These are phyloP conservation scores for Phortica magna DNA, from an alignment of 2,888 invertebrate genomes.

Conservation along the genomic window DNA sequence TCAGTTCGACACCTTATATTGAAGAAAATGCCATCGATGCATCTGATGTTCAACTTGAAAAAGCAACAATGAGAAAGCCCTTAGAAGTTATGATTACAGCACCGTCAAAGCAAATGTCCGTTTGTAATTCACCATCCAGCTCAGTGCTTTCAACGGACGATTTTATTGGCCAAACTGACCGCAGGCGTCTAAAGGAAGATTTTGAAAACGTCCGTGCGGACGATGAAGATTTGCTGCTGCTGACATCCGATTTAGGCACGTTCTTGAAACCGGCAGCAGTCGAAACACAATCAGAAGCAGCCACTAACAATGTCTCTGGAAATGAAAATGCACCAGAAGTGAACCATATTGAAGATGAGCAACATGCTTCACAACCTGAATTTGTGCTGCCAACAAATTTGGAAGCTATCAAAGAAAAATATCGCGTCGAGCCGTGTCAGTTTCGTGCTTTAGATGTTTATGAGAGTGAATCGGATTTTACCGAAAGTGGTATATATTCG, in stretches of 20 bases:
- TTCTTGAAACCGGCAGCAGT: constrained; percentile 47
- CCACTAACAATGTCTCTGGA: neutral
- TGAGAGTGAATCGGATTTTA: constrained; percentile 80
- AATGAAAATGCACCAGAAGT: constrained; percentile 1
- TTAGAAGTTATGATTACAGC: neutral
- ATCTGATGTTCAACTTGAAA: constrained; percentile 57
- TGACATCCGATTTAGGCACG: constrained; percentile 65
- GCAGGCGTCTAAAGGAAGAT: constrained; percentile 64
- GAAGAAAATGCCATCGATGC: constrained; percentile 72
- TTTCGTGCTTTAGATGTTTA: constrained; percentile 80
- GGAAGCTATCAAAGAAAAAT: constrained; percentile 57
- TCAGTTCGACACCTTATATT: constrained; percentile 40
- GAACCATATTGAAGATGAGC: constrained; percentile 16
- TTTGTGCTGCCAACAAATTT: constrained; percentile 61
- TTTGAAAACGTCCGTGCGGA: constrained; percentile 56
- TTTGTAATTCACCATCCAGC: constrained; percentile 69
- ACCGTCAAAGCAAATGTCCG: constrained; percentile 45
- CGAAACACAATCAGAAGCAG: neutral
- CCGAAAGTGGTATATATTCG: constrained; percentile 75
- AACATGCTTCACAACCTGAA: constrained; percentile 58
- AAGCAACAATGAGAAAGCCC: neutral
- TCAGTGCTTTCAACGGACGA: constrained; percentile 76
- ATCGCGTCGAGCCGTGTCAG: constrained; percentile 76
- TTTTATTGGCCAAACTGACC: constrained; percentile 76
- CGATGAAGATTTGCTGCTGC: constrained; percentile 71